A percentile compares a stretch with the other conserved stretches of the same genome.
Evolutionary conservation across 2,113 vertebrate genomes (phyloP).

Genomic region (Zootoca vivipara): DNA sequence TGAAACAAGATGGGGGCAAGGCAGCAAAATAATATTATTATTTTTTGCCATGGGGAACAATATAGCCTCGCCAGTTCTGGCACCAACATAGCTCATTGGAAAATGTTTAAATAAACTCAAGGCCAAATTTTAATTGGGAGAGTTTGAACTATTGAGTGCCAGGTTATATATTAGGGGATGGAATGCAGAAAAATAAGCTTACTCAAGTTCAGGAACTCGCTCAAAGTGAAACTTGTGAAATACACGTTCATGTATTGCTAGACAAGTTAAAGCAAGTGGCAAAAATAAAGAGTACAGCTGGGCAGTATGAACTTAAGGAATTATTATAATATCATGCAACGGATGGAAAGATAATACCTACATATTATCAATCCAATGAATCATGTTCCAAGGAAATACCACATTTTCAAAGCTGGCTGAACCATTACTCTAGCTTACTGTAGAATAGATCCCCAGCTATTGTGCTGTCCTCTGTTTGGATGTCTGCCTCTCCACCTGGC

Average conservation of each 20-base stretch:
- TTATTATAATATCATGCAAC: not conserved
- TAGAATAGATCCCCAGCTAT: not conserved
- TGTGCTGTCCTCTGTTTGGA: not conserved
- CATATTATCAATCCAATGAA: not conserved
- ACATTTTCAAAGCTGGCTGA: not conserved
- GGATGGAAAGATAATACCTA: not conserved
- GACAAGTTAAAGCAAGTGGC: not conserved
- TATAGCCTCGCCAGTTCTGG: not conserved
- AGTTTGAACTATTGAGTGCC: not conserved
- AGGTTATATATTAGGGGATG: not conserved
- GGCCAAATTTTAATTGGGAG: not conserved
- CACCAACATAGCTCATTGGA: not conserved
- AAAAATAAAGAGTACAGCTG: not conserved
- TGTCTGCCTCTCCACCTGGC: not conserved
- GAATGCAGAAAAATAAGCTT: not conserved
- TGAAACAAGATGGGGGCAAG: not conserved
- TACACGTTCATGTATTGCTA: not conserved
- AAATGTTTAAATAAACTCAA: not conserved
- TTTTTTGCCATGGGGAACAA: not conserved
- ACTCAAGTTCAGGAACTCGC: not conserved
- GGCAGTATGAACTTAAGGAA: not conserved
- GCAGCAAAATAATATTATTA: not conserved
- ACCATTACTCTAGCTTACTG: not conserved
- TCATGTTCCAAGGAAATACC: not conserved
- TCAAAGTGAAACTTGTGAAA: not conserved